Evolutionary conservation across 2,113 vertebrate species (phyloP).

Genomic region (Phocoena sinus): DNA sequence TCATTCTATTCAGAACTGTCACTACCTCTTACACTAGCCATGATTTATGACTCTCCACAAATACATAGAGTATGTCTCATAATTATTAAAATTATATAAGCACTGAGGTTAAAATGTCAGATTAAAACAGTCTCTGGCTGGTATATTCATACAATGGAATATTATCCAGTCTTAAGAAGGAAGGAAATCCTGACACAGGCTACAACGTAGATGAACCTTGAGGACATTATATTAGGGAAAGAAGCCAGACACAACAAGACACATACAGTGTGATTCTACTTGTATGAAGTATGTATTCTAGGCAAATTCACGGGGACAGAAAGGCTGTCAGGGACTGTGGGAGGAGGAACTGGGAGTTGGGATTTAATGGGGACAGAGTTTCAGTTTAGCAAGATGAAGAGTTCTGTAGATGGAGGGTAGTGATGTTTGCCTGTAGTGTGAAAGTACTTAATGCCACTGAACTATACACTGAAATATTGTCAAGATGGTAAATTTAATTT

Average conservation of each 20-base stretch:
- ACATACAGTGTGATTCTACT: background rate
- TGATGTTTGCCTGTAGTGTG: background rate
- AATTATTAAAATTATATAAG: background rate
- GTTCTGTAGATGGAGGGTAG: no score
- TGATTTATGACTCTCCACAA: background rate
- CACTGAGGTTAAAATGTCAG: background rate
- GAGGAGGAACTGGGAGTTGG: rapidly evolving
- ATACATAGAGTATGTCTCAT: background rate
- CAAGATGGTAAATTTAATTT: background rate
- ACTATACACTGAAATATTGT: background rate
- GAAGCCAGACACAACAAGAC: background rate
- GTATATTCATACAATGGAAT: background rate
- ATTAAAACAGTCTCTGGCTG: background rate
- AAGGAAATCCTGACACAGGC: background rate
- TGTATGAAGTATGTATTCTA: rapidly evolving
- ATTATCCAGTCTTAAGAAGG: background rate
- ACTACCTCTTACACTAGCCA: background rate
- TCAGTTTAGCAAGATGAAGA: background rate
- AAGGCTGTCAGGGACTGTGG: background rate
- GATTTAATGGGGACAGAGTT: background rate
- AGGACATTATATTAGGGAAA: background rate
- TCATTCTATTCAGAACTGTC: background rate
- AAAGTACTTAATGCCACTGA: background rate
- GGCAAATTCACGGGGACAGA: background rate
- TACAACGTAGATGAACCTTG: background rate